Base-by-base conservation (phyloP, 2,888 invertebrate genomes). In the Eupithecia vulgata region DNA sequence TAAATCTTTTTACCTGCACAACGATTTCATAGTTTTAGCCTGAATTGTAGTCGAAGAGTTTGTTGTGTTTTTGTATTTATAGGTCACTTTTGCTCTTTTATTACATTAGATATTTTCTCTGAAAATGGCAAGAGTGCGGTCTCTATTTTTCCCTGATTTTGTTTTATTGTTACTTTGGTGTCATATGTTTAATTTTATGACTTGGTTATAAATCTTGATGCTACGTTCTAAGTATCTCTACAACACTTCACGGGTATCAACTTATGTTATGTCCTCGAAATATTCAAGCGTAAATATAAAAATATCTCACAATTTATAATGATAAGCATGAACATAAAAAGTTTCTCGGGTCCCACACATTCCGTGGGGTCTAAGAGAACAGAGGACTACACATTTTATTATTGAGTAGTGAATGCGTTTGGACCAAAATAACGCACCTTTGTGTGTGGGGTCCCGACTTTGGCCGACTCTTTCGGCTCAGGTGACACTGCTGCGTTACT, bases 401-500 rank as follows among this genome's bases (percentile, higher is more conserved):
- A 85, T 57, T 57, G 57, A 57, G 84, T 85, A 87, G 87, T 90
- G 90, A 93, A 92, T 89, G 87, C 84, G 85, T 88, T 82, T 83
- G 84, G 83, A 89, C 90, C 92, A 92, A 93, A 93, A 94, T 91
- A 40, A 93, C 83, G 84, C 83, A 84, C 86, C 85, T 87, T 90
- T 93, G 89, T 83, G 86, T 89, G 90, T 91, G 90, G 89, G 91
- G 91, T 92, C 92, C 67, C 66, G 71, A 68, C 64, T 71, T 17
- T 35, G 42, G 57, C 59, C 84, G 83, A 81, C 78, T 48, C 82
- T 89, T 90, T 90, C 88, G 89, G 88, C 91, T 92, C 93, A 92
- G 92, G 92, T 92, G 93, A 91, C 92, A 89, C 81, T 81, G 82
- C 82, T 81, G 90, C 94, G 92, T 92, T 86, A 94, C 94, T 92